Evolutionary conservation across 2,888 invertebrate species (phyloP), one percentile per base, ranked within the genome.

Genomic region (Seira sanloemensis): DNA sequence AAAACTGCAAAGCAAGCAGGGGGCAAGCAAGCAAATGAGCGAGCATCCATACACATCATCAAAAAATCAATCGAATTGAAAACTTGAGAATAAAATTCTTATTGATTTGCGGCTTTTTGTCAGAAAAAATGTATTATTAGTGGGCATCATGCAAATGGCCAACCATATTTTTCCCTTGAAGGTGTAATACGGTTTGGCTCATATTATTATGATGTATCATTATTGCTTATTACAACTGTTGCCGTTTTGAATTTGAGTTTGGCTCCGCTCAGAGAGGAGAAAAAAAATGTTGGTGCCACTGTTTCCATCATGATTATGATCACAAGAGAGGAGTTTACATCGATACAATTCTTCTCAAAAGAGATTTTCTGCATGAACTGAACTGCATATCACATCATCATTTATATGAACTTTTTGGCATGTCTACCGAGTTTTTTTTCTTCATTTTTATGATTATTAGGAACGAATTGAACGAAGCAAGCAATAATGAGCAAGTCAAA

Each of bases 31-130:
- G 62, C 62, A 62, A 62, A 23, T 62, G 62, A 62, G 62, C 62
- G n/a, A 62, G 62, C 62, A 62, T 69, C 19, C 46, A 69, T 62
- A 62, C 62, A 37, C 46, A 69, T 69, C 69, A 69, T 69, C 27
- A 69, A 25, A 69, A 69, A 69, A 19, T 69, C 37, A 69, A 69
- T 69, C 69, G 69, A 37, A 69, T 19, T 27, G 37, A 69, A 69
- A 66, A 21, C 23, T 4, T 19, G 19, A 68, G 18, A 67, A 19
- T 25, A 69, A 69, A 37, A 37, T 25, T 69, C 69, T 67, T 46
- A 69, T 46, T 69, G 37, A 69, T 26, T 37, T 69, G 69, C 69
- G 69, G 69, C 69, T 37, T 69, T 68, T 69, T 69, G 46, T 69
- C 21, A 7, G 69, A 69, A 69, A 69, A 68, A 69, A 69, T 25